Evolutionary conservation across 2,113 vertebrate species (phyloP), one percentile per base, ranked within the genome.

Genomic region (Triplophysa siluroides): DNA sequence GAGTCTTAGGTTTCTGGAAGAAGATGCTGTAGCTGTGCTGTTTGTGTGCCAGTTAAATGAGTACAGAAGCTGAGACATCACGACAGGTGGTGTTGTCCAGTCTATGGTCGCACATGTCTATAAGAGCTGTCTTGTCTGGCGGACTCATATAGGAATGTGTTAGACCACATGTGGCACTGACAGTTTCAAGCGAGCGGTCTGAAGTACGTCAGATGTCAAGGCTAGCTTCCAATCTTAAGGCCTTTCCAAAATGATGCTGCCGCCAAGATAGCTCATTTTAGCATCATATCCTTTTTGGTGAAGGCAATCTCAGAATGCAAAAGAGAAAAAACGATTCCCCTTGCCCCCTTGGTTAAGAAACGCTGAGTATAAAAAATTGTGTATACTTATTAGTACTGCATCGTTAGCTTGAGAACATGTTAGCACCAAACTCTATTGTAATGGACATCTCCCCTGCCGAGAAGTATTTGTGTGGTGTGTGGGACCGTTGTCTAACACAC

Each of bases 31-130:
- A 3, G 16, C n/a, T 7, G 9, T 29, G 38, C 45, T 75, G 38
- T 75, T 29, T 63, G 24, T 62, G 54, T 61, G 9, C 16, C 45
- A 75, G 73, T 75, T 63, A 63, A 63, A 33, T 9, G 26, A 26
- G 8, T 41, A 11, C 14, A 43, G 38, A 73, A 41, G 18, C 11
- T 38, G 70, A 61, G n/a, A 74, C 38, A 16, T 26, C n/a, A 45
- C 45, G 58, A 62, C 72, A 75, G 56, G 54, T 45, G 72, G 21
- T 62, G 72, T 62, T 73, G n/a, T 60, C 54, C 33, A 23, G 10
- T 74, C 54, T 43, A 21, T 16, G 11, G 33, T 61, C 13, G 8
- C 13, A 74, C n/a, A 61, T 43, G 60, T 24, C 23, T 63, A 2
- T 64, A 60, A 43, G 21, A 60, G 38, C 67, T 29, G 7, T 19